Percentiles rank a stretch among this genome's conserved stretches.
Evolutionary conservation across 92 coral and sea anemone species (phyloP).

Genomic region (Epizoanthus rinbou): DNA sequence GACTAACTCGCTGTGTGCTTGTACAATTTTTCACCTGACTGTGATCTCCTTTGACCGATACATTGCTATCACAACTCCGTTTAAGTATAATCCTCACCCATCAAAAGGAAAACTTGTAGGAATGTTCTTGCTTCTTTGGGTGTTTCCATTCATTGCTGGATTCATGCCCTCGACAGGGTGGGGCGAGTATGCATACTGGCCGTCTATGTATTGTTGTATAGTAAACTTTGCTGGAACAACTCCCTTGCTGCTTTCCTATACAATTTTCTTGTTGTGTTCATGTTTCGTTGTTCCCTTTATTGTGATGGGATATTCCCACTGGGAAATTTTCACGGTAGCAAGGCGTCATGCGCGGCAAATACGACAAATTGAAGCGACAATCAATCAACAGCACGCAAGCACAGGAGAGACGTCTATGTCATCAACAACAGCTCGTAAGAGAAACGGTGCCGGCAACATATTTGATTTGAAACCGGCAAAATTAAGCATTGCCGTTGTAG

Average conservation of each 20-base stretch:
- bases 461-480: not conserved
- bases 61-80: not conserved
- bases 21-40: slow-evolving; percentile 4
- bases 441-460: too few relatives aligned
- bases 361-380: not conserved
- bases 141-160: not conserved
- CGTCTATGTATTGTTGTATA: not conserved
- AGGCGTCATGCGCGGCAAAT: slow-evolving; percentile 3
- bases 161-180: not conserved
- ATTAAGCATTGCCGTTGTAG: not conserved
- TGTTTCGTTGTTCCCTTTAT: not conserved
- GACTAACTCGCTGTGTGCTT: not conserved
- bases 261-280: not conserved
- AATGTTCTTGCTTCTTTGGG: not conserved
- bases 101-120: not conserved
- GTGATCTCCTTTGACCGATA: slow-evolving; percentile 6
- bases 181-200: not conserved
- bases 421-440: too few relatives aligned
- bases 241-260: not conserved
- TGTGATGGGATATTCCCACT: not conserved
- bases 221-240: not conserved
- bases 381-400: too few relatives aligned
- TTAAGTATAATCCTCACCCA: not conserved
- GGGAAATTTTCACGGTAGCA: not conserved
- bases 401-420: too few relatives aligned